Conservation (phyloP, 2,113 vertebrate genomes). For the Corythaeola cristata region DNA sequence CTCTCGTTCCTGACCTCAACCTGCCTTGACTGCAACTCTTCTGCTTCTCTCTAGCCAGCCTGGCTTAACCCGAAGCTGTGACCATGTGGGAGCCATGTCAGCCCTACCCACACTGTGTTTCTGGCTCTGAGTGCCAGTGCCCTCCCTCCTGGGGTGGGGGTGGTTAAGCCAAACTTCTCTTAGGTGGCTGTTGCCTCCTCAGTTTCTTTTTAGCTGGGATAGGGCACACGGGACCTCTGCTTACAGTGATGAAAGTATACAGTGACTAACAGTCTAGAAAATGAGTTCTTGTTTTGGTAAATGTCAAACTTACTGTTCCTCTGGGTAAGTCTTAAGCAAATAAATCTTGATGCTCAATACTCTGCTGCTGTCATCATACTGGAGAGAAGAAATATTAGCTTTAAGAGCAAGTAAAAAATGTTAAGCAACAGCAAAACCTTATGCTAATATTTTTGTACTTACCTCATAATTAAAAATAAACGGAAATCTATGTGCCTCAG, state of each 20-base stretch:
- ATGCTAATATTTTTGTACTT: neutral
- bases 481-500: neutral
- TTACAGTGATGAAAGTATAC: neutral
- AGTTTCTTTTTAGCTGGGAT: neutral
- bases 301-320: neutral
- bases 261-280: neutral
- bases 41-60: neutral
- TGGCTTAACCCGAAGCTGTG: neutral
- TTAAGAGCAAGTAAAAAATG: neutral
- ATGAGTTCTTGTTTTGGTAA: neutral
- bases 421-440: neutral
- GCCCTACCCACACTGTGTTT: accelerated
- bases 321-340: neutral
- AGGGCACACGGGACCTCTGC: neutral
- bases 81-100: neutral
- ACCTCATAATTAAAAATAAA: neutral
- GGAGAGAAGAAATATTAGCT: neutral
- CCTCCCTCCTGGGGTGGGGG: neutral
- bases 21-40: neutral
- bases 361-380: neutral
- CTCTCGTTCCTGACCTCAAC: neutral
- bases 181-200: neutral
- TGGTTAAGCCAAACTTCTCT: neutral
- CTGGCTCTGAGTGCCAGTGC: neutral
- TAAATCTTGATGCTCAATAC: neutral